phyloP scores from a whole-genome alignment of 2,888 invertebrate species.

The Panorpa germanica region DNA sequence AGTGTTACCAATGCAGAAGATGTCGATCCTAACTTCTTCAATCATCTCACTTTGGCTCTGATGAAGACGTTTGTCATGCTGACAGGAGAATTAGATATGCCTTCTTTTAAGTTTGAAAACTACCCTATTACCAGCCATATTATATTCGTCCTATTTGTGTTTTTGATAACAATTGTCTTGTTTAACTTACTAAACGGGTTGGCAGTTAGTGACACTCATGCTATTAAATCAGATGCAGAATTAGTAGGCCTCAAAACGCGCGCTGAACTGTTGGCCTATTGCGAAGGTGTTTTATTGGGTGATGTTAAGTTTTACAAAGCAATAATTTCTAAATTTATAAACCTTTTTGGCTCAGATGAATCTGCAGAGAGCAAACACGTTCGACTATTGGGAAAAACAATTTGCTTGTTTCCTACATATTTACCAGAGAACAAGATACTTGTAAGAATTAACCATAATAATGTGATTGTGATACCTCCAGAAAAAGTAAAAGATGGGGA shows the following conservation, averaged over 20 bases:
- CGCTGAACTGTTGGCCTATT: constrained; percentile 49
- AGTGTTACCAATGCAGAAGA: constrained; percentile 24
- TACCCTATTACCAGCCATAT: constrained; percentile 50
- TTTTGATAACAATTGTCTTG: constrained; percentile 65
- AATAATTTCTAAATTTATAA: constrained; percentile 22
- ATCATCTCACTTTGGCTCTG: constrained; percentile 46
- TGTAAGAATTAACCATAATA: constrained; percentile 44
- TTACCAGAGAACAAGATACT: constrained; percentile 40
- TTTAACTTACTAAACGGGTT: constrained; percentile 70
- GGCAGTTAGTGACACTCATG: constrained; percentile 69
- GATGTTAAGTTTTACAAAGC: constrained; percentile 26
- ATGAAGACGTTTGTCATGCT: constrained; percentile 76
- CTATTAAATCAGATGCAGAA: constrained; percentile 61
- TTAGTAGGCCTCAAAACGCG: constrained; percentile 56
- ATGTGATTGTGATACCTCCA: constrained; percentile 32
- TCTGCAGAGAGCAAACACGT: constrained; percentile 21
- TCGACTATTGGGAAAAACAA: constrained; percentile 32
- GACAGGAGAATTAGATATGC: constrained; percentile 70
- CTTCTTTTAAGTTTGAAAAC: constrained; percentile 52
- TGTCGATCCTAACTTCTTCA: constrained; percentile 45
- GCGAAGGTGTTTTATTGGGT: constrained; percentile 50
- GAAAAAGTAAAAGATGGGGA: constrained; percentile 24
- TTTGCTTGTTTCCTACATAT: constrained; percentile 47
- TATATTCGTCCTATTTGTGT: constrained; percentile 62
- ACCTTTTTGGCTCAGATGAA: constrained; percentile 12